A percentile compares a stretch with the other conserved stretches of the same genome.
Conservation (phyloP, 2,888 invertebrate species). For the Nymphalis c-album region DNA sequence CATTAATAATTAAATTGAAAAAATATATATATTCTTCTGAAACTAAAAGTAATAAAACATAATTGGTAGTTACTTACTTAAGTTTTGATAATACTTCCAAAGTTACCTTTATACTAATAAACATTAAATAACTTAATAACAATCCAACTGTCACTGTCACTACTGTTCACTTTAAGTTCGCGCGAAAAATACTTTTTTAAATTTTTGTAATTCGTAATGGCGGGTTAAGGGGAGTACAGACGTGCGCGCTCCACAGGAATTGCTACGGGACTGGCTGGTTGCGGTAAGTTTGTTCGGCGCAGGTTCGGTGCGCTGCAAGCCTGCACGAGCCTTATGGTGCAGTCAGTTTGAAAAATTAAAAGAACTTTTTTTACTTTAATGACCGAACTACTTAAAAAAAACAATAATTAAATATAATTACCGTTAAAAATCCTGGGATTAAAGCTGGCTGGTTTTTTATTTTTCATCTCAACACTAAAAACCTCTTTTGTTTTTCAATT, state of each 20-base stretch:
- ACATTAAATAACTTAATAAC: slow-evolving; percentile 17
- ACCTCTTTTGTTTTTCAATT: too few relatives aligned
- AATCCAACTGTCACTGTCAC: slow-evolving; percentile 31
- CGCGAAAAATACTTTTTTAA: slow-evolving; percentile 24
- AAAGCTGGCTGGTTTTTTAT: too few relatives aligned
- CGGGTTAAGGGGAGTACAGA: slow-evolving; percentile 8
- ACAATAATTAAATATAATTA: too few relatives aligned
- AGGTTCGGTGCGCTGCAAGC: slow-evolving; percentile 25
- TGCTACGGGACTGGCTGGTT: slow-evolving; percentile 25
- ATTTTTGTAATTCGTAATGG: slow-evolving; percentile 13
- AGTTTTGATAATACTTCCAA: neutral
- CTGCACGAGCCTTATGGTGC: slow-evolving; percentile 18
- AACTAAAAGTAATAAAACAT: neutral
- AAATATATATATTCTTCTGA: too few relatives aligned
- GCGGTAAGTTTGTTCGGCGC: slow-evolving; percentile 29
- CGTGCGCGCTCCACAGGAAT: slow-evolving; percentile 12
- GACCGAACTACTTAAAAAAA: neutral
- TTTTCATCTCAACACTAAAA: too few relatives aligned
- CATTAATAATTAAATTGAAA: too few relatives aligned
- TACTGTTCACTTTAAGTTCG: slow-evolving; percentile 24
- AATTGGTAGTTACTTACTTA: neutral
- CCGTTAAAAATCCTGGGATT: too few relatives aligned
- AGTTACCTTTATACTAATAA: neutral
- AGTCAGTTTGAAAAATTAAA: slow-evolving; percentile 8
- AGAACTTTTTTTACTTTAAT: neutral